phyloP scores from a whole-genome alignment of 2,113 vertebrate species.

The Sakesphorus luctuosus region DNA sequence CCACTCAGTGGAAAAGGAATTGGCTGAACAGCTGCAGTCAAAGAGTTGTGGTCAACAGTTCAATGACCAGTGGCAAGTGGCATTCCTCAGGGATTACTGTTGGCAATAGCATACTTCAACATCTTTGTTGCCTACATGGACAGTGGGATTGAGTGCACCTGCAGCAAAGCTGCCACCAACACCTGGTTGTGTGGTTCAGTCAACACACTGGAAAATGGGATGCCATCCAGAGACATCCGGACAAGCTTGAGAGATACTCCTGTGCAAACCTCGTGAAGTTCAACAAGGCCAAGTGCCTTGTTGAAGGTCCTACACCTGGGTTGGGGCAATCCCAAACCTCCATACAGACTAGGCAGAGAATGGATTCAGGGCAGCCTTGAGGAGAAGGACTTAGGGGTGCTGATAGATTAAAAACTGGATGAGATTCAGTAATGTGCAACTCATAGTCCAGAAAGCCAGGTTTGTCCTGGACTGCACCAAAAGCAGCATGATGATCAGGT shows the following conservation, averaged over 20 bases:
- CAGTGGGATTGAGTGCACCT: background rate
- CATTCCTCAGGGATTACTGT: accelerated
- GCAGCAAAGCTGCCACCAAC: background rate
- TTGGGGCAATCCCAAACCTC: background rate
- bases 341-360: background rate
- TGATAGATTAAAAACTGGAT: background rate
- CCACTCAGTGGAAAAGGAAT: background rate
- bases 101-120: accelerated
- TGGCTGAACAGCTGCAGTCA: background rate
- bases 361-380: background rate
- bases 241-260: background rate
- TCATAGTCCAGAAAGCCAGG: background rate
- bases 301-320: background rate
- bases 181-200: background rate
- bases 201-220: accelerated
- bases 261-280: background rate
- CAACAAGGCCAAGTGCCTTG: accelerated
- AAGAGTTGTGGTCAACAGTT: background rate
- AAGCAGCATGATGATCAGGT: background rate
- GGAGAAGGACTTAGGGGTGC: background rate
- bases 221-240: background rate
- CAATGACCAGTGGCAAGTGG: background rate
- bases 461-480: background rate
- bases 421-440: no score
- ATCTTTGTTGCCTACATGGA: background rate